phyloP scores from a whole-genome alignment of 2,113 vertebrate genomes.

The Hemichromis elongatus region DNA sequence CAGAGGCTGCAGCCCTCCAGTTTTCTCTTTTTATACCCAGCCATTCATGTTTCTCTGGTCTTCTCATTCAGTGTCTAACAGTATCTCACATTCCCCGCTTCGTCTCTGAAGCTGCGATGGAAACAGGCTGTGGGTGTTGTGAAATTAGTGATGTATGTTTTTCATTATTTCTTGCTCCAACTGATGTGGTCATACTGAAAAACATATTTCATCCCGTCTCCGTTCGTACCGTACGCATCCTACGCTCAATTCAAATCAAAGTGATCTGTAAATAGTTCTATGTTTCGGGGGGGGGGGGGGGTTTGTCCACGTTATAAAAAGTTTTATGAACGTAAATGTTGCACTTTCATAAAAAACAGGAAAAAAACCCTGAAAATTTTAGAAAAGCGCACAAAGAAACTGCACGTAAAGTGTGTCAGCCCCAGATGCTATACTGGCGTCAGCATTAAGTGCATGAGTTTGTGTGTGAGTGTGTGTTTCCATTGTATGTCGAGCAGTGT shows the following conservation, averaged over 20 bases:
- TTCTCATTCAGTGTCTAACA: neutral
- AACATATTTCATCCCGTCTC: accelerated
- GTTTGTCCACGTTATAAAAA: neutral
- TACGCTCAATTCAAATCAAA: neutral
- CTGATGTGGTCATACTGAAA: neutral
- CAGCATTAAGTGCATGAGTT: neutral
- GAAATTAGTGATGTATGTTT: neutral
- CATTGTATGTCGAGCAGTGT: slow-evolving; percentile 16
- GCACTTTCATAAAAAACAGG: neutral
- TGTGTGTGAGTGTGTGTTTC: slow-evolving; percentile 16
- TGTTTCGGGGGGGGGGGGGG: too few species aligned
- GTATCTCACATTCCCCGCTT: neutral
- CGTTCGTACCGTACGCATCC: neutral
- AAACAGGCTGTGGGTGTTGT: slow-evolving; percentile 5
- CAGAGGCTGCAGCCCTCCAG: slow-evolving; percentile 43
- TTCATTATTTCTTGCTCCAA: neutral
- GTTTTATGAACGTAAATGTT: neutral
- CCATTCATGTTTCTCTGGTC: slow-evolving; percentile 24
- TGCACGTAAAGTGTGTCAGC: neutral
- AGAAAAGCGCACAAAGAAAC: neutral
- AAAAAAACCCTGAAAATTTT: neutral
- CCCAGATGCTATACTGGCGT: neutral
- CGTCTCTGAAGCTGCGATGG: neutral
- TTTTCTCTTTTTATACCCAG: neutral
- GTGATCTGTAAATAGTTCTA: neutral